phyloP scores from a whole-genome alignment of 2,113 vertebrate genomes.

The Notarius quadriscutis region DNA sequence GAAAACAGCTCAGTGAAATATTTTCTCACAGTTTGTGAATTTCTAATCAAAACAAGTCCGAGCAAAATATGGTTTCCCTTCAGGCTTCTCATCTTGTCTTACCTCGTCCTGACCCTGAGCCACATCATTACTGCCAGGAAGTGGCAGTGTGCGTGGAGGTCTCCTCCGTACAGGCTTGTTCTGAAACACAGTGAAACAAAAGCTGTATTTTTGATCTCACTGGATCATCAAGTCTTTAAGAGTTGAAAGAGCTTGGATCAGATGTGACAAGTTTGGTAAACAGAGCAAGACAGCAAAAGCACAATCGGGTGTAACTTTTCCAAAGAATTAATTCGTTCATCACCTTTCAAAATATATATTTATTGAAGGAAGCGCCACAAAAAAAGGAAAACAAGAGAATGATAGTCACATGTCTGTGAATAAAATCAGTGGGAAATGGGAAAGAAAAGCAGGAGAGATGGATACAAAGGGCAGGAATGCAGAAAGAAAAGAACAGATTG shows the following conservation, averaged over 20 bases:
- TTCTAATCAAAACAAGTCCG: neutral
- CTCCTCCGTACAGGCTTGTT: conserved; percentile 54
- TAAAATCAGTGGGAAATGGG: neutral
- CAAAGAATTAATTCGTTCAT: neutral
- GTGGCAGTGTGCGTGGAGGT: conserved; percentile 43
- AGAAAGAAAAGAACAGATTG: neutral
- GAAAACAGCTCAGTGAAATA: neutral
- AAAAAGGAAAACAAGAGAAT: neutral
- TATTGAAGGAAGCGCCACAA: neutral
- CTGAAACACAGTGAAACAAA: conserved; percentile 29
- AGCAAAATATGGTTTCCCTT: neutral
- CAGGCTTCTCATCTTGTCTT: neutral
- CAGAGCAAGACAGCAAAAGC: neutral
- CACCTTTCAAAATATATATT: neutral
- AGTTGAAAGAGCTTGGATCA: neutral
- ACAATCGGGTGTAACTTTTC: neutral
- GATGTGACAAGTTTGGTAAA: neutral
- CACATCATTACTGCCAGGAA: conserved; percentile 29
- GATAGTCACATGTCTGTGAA: neutral
- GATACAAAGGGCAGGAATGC: neutral
- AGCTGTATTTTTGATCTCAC: neutral
- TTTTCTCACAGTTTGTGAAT: neutral
- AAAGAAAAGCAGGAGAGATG: neutral
- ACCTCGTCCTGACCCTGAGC: conserved; percentile 46
- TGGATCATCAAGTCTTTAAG: neutral